A percentile compares a stretch with the other conserved stretches of the same genome.
phyloP scores from a whole-genome alignment of 2,888 invertebrate genomes.

The Thera obeliscata region DNA sequence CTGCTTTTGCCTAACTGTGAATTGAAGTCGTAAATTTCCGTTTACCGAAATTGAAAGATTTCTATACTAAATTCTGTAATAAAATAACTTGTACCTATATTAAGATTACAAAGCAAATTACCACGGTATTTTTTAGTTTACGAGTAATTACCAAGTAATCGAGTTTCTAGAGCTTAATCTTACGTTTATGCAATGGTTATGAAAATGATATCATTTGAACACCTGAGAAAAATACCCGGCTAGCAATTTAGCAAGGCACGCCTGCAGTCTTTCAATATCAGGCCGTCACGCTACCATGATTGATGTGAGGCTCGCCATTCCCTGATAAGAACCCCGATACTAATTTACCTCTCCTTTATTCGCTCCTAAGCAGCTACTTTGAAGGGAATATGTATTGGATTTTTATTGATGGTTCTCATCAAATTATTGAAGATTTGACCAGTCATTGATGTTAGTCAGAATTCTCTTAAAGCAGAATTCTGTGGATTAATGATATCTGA shows the following conservation, averaged over 20 bases:
- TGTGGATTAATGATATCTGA: no score
- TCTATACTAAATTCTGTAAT: no score
- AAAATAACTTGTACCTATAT: no score
- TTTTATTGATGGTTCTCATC: conserved; percentile 1
- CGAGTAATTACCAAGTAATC: neutral
- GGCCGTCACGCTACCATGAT: conserved; percentile 59
- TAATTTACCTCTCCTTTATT: conserved; percentile 55
- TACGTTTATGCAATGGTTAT: neutral
- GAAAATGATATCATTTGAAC: neutral
- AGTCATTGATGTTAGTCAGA: neutral
- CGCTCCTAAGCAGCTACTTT: conserved; percentile 30
- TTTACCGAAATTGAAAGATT: no score
- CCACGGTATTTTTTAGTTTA: neutral
- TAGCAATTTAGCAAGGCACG: conserved; percentile 5
- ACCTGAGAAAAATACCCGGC: conserved; percentile 18
- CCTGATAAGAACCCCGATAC: conserved; percentile 56
- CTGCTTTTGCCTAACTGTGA: no score
- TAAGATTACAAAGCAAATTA: no score
- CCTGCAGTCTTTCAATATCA: conserved; percentile 54
- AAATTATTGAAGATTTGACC: conserved; percentile 5
- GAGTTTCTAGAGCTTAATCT: no score
- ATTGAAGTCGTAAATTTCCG: no score
- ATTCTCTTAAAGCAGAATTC: neutral
- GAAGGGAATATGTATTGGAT: conserved; percentile 5
- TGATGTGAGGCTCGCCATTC: conserved; percentile 53